Evolutionary conservation across 1,140 invertebrate genomes (phyloP), one percentile per base, ranked within the genome.

Genomic region (Solenopsis invicta): DNA sequence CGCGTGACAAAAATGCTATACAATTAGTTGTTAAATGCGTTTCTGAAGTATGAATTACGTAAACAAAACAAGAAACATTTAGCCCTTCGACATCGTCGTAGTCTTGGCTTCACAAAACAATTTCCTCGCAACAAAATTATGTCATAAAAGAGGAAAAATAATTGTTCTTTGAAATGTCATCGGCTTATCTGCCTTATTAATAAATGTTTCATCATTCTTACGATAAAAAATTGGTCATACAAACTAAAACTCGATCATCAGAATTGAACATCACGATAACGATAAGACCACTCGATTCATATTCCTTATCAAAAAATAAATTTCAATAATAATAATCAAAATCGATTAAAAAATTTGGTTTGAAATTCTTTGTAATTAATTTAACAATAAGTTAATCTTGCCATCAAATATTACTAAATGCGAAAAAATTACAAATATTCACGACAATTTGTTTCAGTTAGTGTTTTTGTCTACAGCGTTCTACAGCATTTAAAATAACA

Each of bases 11-110:
- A 74, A 52, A 24, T 34, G 4, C 0, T 52, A n/a, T n/a, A 72
- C 34, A 71, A 71, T 1, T 8, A 34, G 24, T n/a, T 21, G 2
- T 37, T 67, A 54, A 80, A 66, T 9, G 4, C 29, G 34, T 80
- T 54, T 54, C 16, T 12, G 29, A 69, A 69, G 24, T 18, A 34
- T 2, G 10, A 24, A 3, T 80, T 80, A 37, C 9, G 4, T 52
- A 80, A 80, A n/a, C 29, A 34, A 41, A 52, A 66, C 12, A 29
- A 66, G 34, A 67, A 18, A 52, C 8, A 80, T 29, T 18, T 29
- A 18, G 5, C 21, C 24, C 59, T 45, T 16, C 8, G 4, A 10
- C 12, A 34, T 54, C 13, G 8, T 54, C 13, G 8, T 64, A 9
- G 4, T 66, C 12, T 8, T 21, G 66, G 3, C 8, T 78, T 64